A percentile compares a stretch with the other conserved stretches of the same genome.
Conservation (phyloP, 2,888 invertebrate genomes). For the Augochlorella aurata region DNA sequence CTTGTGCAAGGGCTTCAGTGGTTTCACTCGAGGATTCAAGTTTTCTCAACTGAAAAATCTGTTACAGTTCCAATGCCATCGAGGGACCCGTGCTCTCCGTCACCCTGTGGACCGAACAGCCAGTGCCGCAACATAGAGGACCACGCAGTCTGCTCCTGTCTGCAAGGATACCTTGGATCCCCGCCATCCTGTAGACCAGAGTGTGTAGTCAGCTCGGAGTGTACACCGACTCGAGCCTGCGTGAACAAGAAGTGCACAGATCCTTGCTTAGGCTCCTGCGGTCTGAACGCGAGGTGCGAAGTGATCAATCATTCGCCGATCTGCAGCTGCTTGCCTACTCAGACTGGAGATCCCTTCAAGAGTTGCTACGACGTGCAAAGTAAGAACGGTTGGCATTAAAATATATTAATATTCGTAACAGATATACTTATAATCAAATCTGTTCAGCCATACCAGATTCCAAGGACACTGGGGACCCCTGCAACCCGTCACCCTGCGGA, state of each 20-base stretch:
- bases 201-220: constrained; percentile 82
- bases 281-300: constrained; percentile 83
- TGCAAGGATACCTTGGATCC: constrained; percentile 81
- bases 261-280: constrained; percentile 84
- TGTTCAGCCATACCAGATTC: constrained; percentile 76
- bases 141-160: constrained; percentile 82
- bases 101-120: constrained; percentile 81
- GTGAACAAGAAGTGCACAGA: constrained; percentile 88
- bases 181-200: constrained; percentile 82
- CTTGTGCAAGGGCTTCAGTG: neutral
- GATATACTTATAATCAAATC: neutral
- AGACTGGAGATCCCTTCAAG: constrained; percentile 90
- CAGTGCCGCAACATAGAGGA: constrained; percentile 80
- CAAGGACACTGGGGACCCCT: constrained; percentile 84
- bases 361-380: constrained; percentile 86
- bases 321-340: constrained; percentile 82
- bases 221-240: constrained; percentile 85
- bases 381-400: constrained; percentile 42
- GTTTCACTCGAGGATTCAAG: neutral
- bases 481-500: constrained; percentile 91
- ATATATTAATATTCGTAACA: neutral
- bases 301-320: constrained; percentile 83
- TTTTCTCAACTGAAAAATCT: neutral
- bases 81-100: constrained; percentile 79
- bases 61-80: constrained; percentile 53